phyloP scores from a whole-genome alignment of 2,797 vertebrate genomes.

The Morus bassanus region DNA sequence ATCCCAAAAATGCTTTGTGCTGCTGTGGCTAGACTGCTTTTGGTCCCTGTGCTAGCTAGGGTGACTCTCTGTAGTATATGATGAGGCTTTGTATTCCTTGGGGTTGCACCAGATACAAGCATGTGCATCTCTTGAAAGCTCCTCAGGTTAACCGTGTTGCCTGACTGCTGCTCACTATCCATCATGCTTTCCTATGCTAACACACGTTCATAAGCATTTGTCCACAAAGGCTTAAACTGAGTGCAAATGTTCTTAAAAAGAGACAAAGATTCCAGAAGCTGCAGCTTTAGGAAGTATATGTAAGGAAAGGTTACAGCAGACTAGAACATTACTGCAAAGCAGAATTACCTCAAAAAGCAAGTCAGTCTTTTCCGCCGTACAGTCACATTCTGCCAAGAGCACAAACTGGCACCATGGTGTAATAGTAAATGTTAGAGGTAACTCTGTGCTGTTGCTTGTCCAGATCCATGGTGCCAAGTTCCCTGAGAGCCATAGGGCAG shows the following conservation, averaged over 20 bases:
- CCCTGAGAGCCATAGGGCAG: neutral
- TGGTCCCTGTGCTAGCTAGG: neutral
- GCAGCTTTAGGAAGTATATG: neutral
- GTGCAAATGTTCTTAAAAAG: neutral
- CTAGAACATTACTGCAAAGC: neutral
- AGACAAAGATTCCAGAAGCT: neutral
- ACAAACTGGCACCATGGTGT: neutral
- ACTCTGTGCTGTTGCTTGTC: neutral
- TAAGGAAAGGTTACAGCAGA: neutral
- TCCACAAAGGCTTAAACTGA: neutral
- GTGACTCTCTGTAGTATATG: neutral
- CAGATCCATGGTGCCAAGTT: neutral
- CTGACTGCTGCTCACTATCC: neutral
- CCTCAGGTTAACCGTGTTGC: fast-evolving
- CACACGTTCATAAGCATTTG: neutral
- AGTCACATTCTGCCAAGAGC: neutral
- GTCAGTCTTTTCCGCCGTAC: neutral
- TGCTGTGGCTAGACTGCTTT: neutral
- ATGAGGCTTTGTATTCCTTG: neutral
- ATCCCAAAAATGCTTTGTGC: neutral
- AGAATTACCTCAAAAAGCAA: neutral
- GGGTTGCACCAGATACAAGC: neutral
- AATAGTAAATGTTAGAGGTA: neutral
- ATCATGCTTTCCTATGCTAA: neutral
- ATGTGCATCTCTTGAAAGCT: neutral